Evolutionary conservation across 92 coral and sea anemone genomes (phyloP).

Genomic region (Pocillopora grandis): DNA sequence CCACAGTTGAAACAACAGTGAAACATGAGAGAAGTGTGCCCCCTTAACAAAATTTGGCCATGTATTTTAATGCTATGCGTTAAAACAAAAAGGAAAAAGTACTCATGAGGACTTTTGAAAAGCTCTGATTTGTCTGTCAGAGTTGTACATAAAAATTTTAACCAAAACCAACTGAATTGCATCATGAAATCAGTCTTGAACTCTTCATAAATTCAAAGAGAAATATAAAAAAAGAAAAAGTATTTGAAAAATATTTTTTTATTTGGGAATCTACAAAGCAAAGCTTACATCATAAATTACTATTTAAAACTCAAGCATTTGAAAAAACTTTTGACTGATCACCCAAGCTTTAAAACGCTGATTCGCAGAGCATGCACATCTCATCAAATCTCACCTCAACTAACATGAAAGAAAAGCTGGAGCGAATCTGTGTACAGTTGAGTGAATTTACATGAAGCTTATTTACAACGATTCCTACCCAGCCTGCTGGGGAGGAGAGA

Average conservation of each 20-base stretch:
- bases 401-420: not conserved
- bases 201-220: too few species aligned
- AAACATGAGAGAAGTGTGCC: too few species aligned
- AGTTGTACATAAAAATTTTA: too few species aligned
- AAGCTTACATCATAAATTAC: slow-evolving; percentile 39
- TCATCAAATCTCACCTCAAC: not conserved
- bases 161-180: too few species aligned
- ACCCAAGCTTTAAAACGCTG: not conserved
- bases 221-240: not conserved
- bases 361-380: slow-evolving; percentile 1
- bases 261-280: slow-evolving; percentile 23
- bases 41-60: too few species aligned
- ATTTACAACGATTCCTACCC: slow-evolving; percentile 12
- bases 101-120: too few species aligned
- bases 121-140: too few species aligned
- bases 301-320: not conserved
- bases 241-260: not conserved
- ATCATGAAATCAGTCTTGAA: too few species aligned
- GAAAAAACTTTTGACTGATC: not conserved
- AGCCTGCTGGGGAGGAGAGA: not conserved
- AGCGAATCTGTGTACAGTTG: slow-evolving; percentile 10
- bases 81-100: too few species aligned
- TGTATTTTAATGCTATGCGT: too few species aligned
- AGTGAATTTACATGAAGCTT: not conserved
- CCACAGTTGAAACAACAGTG: too few species aligned